Evolutionary conservation across 2,797 vertebrate species (phyloP).

Genomic region (Alcedo quadribrachys): DNA sequence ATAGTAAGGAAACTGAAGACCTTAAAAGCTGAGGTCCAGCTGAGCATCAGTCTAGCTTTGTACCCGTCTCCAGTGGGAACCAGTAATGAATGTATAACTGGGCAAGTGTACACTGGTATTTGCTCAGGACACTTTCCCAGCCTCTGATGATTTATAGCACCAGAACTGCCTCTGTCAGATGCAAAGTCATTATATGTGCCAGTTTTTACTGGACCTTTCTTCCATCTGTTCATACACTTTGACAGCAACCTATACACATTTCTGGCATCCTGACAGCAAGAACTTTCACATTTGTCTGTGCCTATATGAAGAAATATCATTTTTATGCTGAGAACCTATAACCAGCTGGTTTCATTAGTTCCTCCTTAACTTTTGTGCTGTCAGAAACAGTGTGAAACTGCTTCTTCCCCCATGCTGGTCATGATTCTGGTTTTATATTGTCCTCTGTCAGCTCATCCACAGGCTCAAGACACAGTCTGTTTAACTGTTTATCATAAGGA

Average conservation of each 20-base stretch:
- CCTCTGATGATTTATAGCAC: not conserved
- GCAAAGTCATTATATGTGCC: not conserved
- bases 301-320: not conserved
- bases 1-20: not conserved
- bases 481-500: not conserved
- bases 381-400: not conserved
- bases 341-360: conserved; percentile 27
- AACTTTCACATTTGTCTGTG: not conserved
- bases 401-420: not conserved
- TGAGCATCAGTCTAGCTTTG: not conserved
- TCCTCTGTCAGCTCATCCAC: not conserved
- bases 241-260: not conserved
- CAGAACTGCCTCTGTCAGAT: not conserved
- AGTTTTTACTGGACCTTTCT: not conserved
- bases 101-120: not conserved
- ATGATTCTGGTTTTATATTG: not conserved
- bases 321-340: not conserved
- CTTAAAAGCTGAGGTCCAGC: not conserved
- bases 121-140: not conserved
- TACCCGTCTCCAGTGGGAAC: not conserved
- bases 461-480: not conserved
- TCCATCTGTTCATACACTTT: not conserved
- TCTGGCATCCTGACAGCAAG: not conserved
- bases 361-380: not conserved
- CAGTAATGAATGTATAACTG: not conserved